Base-by-base conservation (phyloP, 92 coral and sea anemone genomes). In the Parazoanthus darwini region DNA sequence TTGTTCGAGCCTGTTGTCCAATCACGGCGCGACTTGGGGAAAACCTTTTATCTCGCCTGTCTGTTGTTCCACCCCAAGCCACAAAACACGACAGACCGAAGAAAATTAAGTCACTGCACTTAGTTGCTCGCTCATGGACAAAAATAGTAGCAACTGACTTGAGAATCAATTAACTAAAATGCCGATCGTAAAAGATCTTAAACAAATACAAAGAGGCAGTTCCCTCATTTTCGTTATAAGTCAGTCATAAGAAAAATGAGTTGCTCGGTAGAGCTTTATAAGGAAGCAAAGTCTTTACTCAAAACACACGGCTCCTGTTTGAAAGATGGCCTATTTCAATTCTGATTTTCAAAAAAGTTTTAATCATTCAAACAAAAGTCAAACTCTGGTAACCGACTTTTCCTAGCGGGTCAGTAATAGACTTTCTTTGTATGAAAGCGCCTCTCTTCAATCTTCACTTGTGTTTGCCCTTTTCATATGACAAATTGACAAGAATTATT, bases 51-150 rank as follows among this genome's bases (percentile, higher is more conserved):
- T 82, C 72, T 43, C n/a, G 54, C 20, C 18, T 46, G n/a, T 84
- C 36, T 18, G 70, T 80, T 80, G 70, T 80, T 80, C 22, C 74
- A 8, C 7, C 29, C 42, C 85, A 81, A 16, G 44, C 8, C 23
- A 71, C 6, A 44, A 71, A 71, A 84, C 87, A 84, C 79, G 79
- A 84, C 78, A 84, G 59, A 38, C 80, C 88, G 91, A 74, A 66
- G 70, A 85, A 89, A 54, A 90, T 93, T 86, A 93, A 92, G 96
- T 93, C 93, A 92, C 88, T 86, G 82, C 78, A 75, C 67, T 85
- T 44, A 79, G 86, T 80, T 81, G 58, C 65, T 43, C 88, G 54
- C 86, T 93, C 98, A 95, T 74, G 37, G 94, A 90, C 86, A 63
- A 87, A 95, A 93, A 93, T 93, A 93, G 89, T 58, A 37, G 43